Evolutionary conservation across 2,888 invertebrate species (phyloP).

Genomic region (Netelia virgata): DNA sequence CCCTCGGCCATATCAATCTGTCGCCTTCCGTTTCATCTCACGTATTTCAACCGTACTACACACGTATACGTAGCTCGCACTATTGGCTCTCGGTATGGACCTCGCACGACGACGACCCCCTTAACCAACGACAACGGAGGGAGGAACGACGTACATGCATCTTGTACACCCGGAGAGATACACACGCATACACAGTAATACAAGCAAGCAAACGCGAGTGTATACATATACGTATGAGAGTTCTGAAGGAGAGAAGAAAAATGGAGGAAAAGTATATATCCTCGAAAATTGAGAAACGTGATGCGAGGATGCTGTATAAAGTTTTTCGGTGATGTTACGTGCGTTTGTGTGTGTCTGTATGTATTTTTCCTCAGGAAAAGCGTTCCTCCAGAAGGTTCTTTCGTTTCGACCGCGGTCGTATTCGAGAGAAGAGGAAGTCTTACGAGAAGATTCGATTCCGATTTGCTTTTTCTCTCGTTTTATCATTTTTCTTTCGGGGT

Average conservation of each 20-base stretch:
- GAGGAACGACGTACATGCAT: neutral
- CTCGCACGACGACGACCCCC: slow-evolving; percentile 15
- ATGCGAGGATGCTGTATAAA: slow-evolving; percentile 21
- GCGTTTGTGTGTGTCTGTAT: too few relatives aligned
- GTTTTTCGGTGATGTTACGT: neutral
- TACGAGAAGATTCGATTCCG: too few relatives aligned
- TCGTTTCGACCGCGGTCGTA: too few relatives aligned
- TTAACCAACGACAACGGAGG: slow-evolving; percentile 34
- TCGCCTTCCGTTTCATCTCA: slow-evolving; percentile 73
- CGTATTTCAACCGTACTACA: slow-evolving; percentile 20
- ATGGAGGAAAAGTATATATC: slow-evolving; percentile 4
- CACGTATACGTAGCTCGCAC: neutral
- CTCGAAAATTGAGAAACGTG: slow-evolving; percentile 20
- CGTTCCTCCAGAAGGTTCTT: too few relatives aligned
- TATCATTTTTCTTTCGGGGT: too few relatives aligned
- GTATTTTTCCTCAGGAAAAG: too few relatives aligned
- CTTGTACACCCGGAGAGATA: neutral
- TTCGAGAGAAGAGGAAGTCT: too few relatives aligned
- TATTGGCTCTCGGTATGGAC: slow-evolving; percentile 16
- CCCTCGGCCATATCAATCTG: slow-evolving; percentile 70
- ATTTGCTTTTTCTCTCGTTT: too few relatives aligned
- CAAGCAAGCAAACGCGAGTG: neutral
- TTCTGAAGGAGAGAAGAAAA: neutral
- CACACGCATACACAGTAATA: neutral
- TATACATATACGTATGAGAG: neutral